Conservation (phyloP, 2,888 invertebrate genomes). For the Mellilla xanthometata region DNA sequence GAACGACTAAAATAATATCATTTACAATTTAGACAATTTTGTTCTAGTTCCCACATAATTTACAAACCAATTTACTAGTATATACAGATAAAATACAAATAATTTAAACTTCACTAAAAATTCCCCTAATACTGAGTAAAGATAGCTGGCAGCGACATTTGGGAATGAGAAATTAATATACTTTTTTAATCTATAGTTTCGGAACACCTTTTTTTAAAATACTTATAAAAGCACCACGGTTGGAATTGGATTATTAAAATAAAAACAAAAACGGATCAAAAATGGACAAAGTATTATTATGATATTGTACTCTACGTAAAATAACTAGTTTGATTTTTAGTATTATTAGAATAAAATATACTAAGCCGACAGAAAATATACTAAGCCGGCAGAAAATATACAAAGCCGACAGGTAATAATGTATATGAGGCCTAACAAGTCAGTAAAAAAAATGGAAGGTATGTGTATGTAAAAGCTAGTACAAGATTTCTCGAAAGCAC, state of each 20-base stretch:
- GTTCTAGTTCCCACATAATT: slow-evolving; percentile 5
- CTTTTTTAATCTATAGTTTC: not conserved
- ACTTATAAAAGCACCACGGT: slow-evolving; percentile 8
- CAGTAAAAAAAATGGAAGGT: too few relatives aligned
- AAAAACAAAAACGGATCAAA: too few relatives aligned
- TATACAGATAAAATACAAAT: slow-evolving; percentile 23
- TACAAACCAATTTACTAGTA: slow-evolving; percentile 27
- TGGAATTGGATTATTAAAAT: not conserved
- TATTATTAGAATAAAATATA: too few relatives aligned
- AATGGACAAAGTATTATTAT: too few relatives aligned
- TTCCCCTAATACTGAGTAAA: slow-evolving; percentile 25
- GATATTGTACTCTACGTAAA: too few relatives aligned
- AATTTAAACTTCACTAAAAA: slow-evolving; percentile 11
- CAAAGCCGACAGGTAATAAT: too few relatives aligned
- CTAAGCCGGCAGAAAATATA: too few relatives aligned
- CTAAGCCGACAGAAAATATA: too few relatives aligned
- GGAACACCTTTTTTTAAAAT: slow-evolving; percentile 4
- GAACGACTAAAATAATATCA: slow-evolving; percentile 33
- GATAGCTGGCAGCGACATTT: slow-evolving; percentile 17
- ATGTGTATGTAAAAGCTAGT: too few relatives aligned
- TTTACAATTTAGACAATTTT: slow-evolving; percentile 13
- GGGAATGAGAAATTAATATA: slow-evolving; percentile 15
- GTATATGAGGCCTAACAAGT: too few relatives aligned
- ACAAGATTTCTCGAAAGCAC: too few relatives aligned
- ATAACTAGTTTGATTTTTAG: too few relatives aligned